Conservation (phyloP, 2,113 vertebrate species). For the Muntiacus muntjak region DNA sequence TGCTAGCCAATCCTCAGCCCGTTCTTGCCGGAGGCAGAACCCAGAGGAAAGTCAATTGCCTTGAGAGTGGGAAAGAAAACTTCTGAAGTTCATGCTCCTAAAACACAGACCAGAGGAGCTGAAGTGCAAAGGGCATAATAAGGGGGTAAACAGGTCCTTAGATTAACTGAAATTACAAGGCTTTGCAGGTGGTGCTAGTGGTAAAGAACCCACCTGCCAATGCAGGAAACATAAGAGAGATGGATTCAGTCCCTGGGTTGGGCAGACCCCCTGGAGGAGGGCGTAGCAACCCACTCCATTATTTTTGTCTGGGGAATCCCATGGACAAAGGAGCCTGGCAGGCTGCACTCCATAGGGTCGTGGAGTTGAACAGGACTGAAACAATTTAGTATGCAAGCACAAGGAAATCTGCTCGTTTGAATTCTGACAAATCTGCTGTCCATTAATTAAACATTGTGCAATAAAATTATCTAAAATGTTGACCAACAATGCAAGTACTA, state of each 20-base stretch:
- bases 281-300: neutral
- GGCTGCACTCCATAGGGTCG: neutral
- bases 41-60: neutral
- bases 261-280: neutral
- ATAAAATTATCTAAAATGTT: neutral
- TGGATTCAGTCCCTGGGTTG: neutral
- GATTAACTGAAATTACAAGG: neutral
- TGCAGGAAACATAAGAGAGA: neutral
- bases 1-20: fast-evolving
- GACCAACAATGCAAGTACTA: neutral
- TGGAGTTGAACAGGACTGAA: neutral
- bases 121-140: neutral
- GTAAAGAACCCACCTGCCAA: neutral
- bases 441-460: neutral
- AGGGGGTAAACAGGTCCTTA: fast-evolving
- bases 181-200: neutral
- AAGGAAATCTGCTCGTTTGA: neutral
- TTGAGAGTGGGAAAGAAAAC: neutral
- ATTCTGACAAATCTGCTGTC: neutral
- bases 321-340: neutral
- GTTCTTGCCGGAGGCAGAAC: fast-evolving
- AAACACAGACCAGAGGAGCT: fast-evolving
- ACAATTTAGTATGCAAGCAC: neutral
- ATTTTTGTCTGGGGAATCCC: neutral
- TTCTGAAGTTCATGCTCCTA: neutral